Base-by-base conservation (phyloP, 2,113 vertebrate genomes). In the Boulengeromyrus knoepffleri region DNA sequence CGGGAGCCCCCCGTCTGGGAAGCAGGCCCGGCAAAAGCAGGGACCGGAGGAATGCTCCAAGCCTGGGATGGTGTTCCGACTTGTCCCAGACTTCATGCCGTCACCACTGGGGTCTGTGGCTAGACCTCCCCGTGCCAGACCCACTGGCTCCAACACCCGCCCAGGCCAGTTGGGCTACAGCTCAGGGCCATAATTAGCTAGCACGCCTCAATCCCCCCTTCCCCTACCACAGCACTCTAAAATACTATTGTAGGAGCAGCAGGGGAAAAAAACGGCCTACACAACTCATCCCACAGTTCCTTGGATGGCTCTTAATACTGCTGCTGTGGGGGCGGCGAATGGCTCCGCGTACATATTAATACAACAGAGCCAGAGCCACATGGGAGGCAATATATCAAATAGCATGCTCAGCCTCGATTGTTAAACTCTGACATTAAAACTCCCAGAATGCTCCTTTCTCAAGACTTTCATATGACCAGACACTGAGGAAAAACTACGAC, bases 81-180 rank as follows among this genome's bases (percentile, higher is more conserved):
- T 97, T 95, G 96, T 96, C 96, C 96, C 96, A 97, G 96, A 96
- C 96, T 96, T 95, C 92, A 95, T 96, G 96, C 95, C 96, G 96
- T 97, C 96, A 96, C 96, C 96, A 80, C 96, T 94, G 95, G 95
- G 95, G 94, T 96, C 95, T 97, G 96, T 95, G 96, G 96, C 96
- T 96, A 96, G 96, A 96, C 95, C 95, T 96, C 96, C 96, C 95
- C 94, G 94, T 96, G 95, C 95, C 95, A 97, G 96, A 97, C 96
- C 96, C 95, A 95, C 96, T 96, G 96, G 96, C 96, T 97, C 96
- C 96, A 95, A 95, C 95, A 95, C 95, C 95, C 95, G 94, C 95
- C 96, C 96, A 95, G 95, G 95, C 95, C 96, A 96, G 95, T 95
- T 94, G 93, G 95, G 94, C 95, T 94, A 93, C 95, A 95, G 95